Conservation (phyloP, 2,113 vertebrate genomes). For the Austrofundulus limnaeus region DNA sequence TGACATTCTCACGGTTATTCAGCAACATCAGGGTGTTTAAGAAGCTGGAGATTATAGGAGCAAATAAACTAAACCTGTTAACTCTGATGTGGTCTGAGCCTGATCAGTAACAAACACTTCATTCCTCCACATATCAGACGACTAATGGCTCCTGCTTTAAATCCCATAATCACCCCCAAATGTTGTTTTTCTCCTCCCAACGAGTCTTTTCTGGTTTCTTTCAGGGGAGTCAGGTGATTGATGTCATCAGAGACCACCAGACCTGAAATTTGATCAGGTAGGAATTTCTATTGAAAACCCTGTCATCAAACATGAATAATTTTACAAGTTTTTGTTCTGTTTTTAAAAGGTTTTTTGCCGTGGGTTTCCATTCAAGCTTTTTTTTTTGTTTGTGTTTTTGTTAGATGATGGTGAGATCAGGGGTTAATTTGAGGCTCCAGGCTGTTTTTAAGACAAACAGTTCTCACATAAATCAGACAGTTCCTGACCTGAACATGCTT, state of each 20-base stretch:
- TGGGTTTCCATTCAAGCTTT: constrained; percentile 17
- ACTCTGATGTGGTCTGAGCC: background rate
- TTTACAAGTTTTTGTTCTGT: background rate
- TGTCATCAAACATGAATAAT: background rate
- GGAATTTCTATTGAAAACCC: constrained; percentile 16
- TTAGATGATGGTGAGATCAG: background rate
- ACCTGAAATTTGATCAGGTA: constrained; percentile 43
- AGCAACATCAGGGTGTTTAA: background rate
- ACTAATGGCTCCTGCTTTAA: constrained; percentile 2
- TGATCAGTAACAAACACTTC: constrained; percentile 9
- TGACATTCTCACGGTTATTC: background rate
- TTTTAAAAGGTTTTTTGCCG: background rate
- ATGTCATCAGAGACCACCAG: constrained; percentile 43
- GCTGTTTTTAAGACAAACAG: constrained; percentile 42
- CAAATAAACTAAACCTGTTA: background rate
- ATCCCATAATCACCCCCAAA: background rate
- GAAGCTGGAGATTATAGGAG: background rate
- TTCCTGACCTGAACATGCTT: constrained; percentile 7
- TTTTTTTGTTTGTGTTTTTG: background rate
- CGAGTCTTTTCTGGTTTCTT: background rate
- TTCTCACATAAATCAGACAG: constrained; percentile 44
- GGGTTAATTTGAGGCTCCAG: constrained; percentile 59
- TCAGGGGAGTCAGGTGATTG: constrained; percentile 25
- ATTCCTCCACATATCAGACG: constrained; percentile 15
- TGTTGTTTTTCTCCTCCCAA: background rate